Base-by-base conservation (phyloP, 1,140 invertebrate genomes). In the Brachionus paranguensis region DNA sequence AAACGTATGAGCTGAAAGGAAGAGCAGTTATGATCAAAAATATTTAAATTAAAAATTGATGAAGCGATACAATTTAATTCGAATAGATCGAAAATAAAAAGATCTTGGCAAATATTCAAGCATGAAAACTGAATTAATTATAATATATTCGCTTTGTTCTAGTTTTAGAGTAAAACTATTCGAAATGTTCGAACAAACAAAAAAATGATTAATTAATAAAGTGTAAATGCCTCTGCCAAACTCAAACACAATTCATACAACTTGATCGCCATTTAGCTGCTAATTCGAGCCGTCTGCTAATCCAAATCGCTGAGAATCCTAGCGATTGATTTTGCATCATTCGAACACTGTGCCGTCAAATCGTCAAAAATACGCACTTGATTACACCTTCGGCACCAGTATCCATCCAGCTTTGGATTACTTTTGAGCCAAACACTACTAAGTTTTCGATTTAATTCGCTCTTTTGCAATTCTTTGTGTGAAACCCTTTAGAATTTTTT, bases 101-200 rank as follows among this genome's bases (percentile, higher is more conserved):
- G 27, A 33, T 68, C 17, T 68, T 33, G n/a, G 27, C 65, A 41
- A 68, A 68, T 68, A 68, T n/a, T 68, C 65, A 68, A 33, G 27
- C 65, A 41, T 68, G 33, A 68, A 68, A 68, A 68, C 27, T 68
- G 65, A 68, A 68, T 68, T 68, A 68, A 68, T 68, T 68, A 41
- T 33, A 65, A 64, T 29, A 65, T 33, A 68, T 33, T 68, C 33
- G 10, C 27, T 68, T 68, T 68, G 27, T 68, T 68, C 33, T 68
- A 68, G 33, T 68, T 68, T 60, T 11, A 12, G 1, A 64, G 27
- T 3, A 68, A 68, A 60, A 60, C 53, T 60, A 60, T 24, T 60
- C 53, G 27, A 60, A 60, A 60, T 60, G 53, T 60, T 60, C 33
- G 65, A 33, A 68, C 65, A 68, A 68, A 33, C 65, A 68, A 68